Conservation (phyloP, 2,113 vertebrate genomes). For the Pandion haliaetus region DNA sequence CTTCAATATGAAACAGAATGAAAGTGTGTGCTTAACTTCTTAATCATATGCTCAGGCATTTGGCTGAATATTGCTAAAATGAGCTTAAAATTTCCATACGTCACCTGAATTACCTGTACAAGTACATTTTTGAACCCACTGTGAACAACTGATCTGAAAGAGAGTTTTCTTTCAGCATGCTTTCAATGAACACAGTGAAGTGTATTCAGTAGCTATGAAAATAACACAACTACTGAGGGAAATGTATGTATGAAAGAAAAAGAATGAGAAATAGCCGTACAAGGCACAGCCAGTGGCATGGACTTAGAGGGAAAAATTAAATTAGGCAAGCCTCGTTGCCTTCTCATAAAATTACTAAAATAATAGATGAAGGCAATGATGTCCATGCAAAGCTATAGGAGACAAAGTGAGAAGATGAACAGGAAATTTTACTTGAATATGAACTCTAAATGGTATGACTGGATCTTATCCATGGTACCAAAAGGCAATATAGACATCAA, state of each 20-base stretch:
- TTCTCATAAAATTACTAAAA: background rate
- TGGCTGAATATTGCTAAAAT: background rate
- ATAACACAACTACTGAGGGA: background rate
- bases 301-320: background rate
- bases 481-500: background rate
- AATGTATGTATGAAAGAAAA: background rate
- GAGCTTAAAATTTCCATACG: background rate
- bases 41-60: background rate
- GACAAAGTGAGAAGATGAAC: background rate
- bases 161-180: background rate
- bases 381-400: background rate
- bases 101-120: background rate
- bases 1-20: background rate
- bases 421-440: background rate
- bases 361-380: background rate
- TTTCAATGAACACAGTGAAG: background rate
- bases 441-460: background rate
- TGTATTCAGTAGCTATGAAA: background rate
- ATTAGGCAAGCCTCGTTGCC: background rate
- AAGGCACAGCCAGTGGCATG: background rate
- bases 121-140: background rate
- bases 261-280: background rate
- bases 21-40: background rate
- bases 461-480: background rate
- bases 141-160: background rate